Conservation (phyloP, 1,140 invertebrate species). For the Cherax quadricarinatus region DNA sequence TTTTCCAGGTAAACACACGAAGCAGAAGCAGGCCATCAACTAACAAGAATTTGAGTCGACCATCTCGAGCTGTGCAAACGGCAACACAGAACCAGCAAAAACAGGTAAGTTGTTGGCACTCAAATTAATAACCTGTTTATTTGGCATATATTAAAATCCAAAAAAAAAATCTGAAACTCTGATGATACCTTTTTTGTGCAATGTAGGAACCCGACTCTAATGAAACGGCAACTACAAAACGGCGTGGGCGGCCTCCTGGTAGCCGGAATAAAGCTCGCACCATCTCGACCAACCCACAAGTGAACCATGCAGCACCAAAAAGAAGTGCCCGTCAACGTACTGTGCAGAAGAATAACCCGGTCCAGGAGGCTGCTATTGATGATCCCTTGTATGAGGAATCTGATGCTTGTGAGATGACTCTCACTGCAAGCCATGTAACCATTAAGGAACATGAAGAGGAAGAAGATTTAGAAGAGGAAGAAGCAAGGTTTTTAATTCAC, state of each 20-base stretch:
- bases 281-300: neutral
- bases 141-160: neutral
- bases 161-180: neutral
- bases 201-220: neutral
- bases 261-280: constrained; percentile 29
- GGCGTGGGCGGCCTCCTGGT: constrained; percentile 44
- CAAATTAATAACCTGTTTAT: neutral
- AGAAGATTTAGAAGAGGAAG: constrained; percentile 7
- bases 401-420: constrained; percentile 19
- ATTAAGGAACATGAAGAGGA: constrained; percentile 16
- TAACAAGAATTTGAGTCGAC: neutral
- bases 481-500: constrained; percentile 26
- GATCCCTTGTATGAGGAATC: constrained; percentile 20
- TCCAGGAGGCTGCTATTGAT: constrained; percentile 32
- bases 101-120: neutral
- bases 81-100: neutral
- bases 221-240: neutral
- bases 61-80: neutral
- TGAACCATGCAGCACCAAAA: neutral
- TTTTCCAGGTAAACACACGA: constrained; percentile 10
- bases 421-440: neutral
- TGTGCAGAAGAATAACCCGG: neutral
- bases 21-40: constrained; percentile 2
- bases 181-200: neutral
- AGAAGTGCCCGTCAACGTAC: constrained; percentile 35